Evolutionary conservation across 1,140 invertebrate species (phyloP).

Genomic region (Drosophila subobscura): DNA sequence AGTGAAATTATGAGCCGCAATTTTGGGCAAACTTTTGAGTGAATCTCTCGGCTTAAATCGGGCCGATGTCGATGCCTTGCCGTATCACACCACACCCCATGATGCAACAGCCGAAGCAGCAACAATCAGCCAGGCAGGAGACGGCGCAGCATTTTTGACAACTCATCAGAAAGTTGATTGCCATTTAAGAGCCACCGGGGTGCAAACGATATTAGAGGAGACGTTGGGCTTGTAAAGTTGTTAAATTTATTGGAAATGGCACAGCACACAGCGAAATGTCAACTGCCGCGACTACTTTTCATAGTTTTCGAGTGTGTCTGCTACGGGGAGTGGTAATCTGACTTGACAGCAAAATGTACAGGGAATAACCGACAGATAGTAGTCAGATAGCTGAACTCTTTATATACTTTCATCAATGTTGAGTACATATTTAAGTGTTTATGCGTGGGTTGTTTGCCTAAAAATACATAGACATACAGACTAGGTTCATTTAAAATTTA

Average conservation of each 20-base stretch:
- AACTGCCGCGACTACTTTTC: slow-evolving; percentile 45
- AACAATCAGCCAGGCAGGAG: slow-evolving; percentile 18
- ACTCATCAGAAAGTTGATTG: slow-evolving; percentile 60
- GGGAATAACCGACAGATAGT: slow-evolving; percentile 10
- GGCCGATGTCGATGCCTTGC: slow-evolving; percentile 14
- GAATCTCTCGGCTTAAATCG: slow-evolving; percentile 11
- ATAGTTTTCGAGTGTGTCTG: slow-evolving; percentile 30
- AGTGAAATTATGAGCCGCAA: slow-evolving; percentile 75
- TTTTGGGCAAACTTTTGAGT: slow-evolving; percentile 61
- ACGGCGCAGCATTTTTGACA: slow-evolving; percentile 47
- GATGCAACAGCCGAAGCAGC: slow-evolving; percentile 12
- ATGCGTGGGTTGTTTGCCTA: too few relatives aligned
- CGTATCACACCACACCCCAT: neutral
- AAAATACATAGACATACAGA: too few relatives aligned
- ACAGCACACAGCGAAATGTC: slow-evolving; percentile 41
- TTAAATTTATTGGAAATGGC: slow-evolving; percentile 57
- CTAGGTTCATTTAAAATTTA: too few relatives aligned
- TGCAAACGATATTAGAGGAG: slow-evolving; percentile 45
- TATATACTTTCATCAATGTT: neutral
- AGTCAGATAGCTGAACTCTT: neutral
- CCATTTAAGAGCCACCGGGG: slow-evolving; percentile 45
- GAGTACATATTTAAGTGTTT: too few relatives aligned
- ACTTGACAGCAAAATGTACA: neutral
- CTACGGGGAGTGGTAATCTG: slow-evolving; percentile 30
- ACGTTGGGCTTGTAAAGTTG: slow-evolving; percentile 54